Conservation (phyloP, 2,797 vertebrate species). For the Crenichthys baileyi region DNA sequence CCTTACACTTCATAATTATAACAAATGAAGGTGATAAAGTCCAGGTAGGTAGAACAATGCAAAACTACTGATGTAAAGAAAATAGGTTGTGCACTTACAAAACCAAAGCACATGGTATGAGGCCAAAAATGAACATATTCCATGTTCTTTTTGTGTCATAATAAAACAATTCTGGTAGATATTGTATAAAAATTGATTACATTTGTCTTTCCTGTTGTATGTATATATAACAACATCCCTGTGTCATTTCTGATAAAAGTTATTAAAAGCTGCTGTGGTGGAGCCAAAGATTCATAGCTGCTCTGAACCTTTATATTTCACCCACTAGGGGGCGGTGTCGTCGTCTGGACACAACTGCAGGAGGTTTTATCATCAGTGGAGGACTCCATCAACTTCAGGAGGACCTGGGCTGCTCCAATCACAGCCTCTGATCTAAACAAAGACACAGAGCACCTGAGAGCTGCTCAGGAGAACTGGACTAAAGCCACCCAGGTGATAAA, state of each 20-base stretch:
- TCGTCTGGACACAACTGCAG: conserved; percentile 85
- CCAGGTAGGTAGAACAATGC: not conserved
- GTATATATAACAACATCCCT: not conserved
- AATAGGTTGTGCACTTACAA: not conserved
- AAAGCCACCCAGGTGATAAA: conserved; percentile 76
- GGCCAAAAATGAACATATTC: not conserved
- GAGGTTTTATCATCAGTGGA: conserved; percentile 87
- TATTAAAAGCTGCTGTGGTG: not conserved
- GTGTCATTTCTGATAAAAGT: not conserved
- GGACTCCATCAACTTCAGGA: conserved; percentile 80
- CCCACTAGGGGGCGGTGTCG: conserved; percentile 59
- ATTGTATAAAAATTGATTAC: not conserved
- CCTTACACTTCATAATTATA: too few species aligned
- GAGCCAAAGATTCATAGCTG: not conserved
- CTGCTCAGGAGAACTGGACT: conserved; percentile 69
- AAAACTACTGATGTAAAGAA: not conserved
- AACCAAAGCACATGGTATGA: not conserved
- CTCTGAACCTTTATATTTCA: not conserved
- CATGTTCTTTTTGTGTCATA: not conserved
- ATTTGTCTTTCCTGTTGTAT: not conserved
- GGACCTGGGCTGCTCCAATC: conserved; percentile 58
- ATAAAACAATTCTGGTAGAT: too few species aligned
- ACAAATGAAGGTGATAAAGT: too few species aligned
- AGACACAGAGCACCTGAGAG: conserved; percentile 66
- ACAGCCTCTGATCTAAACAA: conserved; percentile 60